Conservation (phyloP, 1,140 invertebrate species). For the Araneus ventricosus region DNA sequence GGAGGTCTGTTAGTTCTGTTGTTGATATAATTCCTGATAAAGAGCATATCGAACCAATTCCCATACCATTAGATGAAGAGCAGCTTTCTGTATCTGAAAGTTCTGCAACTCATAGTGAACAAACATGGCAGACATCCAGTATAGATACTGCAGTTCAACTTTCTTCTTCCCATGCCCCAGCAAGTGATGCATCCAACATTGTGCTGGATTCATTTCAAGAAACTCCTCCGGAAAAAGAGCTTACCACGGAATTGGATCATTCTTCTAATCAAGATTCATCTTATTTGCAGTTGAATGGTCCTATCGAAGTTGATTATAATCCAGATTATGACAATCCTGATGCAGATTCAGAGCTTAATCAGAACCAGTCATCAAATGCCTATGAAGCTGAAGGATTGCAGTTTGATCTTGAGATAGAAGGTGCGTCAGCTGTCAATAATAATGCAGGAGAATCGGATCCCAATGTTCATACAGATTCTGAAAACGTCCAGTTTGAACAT, state of each 20-base stretch:
- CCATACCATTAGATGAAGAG: constrained; percentile 60
- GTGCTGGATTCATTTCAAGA: constrained; percentile 57
- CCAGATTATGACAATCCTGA: constrained; percentile 80
- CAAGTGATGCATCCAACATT: constrained; percentile 11
- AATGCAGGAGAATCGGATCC: not conserved
- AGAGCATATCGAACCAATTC: constrained; percentile 51
- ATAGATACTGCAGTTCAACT: constrained; percentile 75
- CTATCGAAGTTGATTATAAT: constrained; percentile 83
- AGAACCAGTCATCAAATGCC: constrained; percentile 29
- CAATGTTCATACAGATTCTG: not conserved
- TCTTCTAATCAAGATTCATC: constrained; percentile 9
- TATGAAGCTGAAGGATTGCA: constrained; percentile 71
- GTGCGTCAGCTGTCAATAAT: not conserved
- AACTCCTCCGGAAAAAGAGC: constrained; percentile 56
- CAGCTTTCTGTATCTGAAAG: constrained; percentile 76
- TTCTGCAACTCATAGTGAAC: constrained; percentile 76
- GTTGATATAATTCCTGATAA: constrained; percentile 58
- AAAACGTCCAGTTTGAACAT: constrained; percentile 1
- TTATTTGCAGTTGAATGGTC: constrained; percentile 80
- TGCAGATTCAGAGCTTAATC: constrained; percentile 54
- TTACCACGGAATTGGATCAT: constrained; percentile 53
- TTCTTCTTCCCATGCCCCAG: constrained; percentile 32
- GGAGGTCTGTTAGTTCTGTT: constrained; percentile 55
- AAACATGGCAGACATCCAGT: constrained; percentile 76
- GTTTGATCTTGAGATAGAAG: constrained; percentile 72